These are phyloP conservation scores for Coracias cyanogaster DNA, from an alignment of 2,797 vertebrate genomes.

Conservation along the genomic window DNA sequence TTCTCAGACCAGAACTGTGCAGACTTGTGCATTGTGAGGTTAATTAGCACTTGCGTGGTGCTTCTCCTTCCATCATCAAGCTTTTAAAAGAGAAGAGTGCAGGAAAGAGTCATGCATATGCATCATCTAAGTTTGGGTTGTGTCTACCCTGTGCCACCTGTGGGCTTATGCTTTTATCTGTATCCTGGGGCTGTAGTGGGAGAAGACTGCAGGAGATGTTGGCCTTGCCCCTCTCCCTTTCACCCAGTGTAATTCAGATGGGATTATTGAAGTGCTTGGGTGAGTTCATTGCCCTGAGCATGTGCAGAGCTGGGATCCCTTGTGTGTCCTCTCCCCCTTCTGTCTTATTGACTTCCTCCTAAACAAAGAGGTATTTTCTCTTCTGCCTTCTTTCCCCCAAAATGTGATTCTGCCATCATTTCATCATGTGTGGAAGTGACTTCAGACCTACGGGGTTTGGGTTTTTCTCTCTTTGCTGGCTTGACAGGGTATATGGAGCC, in stretches of 20 bases:
- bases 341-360: background rate
- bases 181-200: background rate
- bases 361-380: background rate
- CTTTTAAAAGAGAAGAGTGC: background rate
- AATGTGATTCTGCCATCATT: background rate
- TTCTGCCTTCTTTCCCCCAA: background rate
- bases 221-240: background rate
- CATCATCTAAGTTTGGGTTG: background rate
- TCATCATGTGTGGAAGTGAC: background rate
- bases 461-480: background rate
- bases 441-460: background rate
- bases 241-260: background rate
- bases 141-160: background rate
- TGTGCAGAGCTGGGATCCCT: accelerated
- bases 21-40: background rate
- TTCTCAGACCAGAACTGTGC: background rate
- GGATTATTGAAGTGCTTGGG: accelerated
- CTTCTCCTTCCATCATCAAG: background rate
- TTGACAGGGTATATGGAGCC: background rate
- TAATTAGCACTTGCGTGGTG: background rate
- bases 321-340: background rate
- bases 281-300: background rate
- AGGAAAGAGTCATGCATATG: background rate
- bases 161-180: background rate
- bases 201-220: background rate